phyloP scores from a whole-genome alignment of 2,888 invertebrate species.

The Ectropis crepuscularia region DNA sequence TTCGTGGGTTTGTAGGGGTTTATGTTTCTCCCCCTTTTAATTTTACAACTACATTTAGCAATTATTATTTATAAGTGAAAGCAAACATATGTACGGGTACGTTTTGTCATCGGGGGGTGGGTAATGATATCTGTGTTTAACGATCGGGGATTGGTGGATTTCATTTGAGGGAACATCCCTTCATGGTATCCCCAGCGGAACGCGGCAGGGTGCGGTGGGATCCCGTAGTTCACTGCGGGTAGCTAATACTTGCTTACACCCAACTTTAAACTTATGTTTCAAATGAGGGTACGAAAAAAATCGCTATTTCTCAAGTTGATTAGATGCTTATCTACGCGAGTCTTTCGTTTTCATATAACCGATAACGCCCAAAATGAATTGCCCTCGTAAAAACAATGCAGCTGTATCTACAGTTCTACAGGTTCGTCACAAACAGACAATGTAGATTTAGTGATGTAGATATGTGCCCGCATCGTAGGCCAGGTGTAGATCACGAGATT shows the following conservation, averaged over 20 bases:
- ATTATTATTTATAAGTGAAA: constrained; percentile 81
- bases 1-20: constrained; percentile 1
- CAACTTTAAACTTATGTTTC: constrained; percentile 53
- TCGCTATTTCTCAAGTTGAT: constrained; percentile 1
- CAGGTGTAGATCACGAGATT: constrained; percentile 80
- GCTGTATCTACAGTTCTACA: constrained; percentile 45
- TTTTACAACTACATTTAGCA: constrained; percentile 63
- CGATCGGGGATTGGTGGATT: constrained; percentile 69
- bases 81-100: constrained; percentile 76
- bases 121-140: constrained; percentile 62
- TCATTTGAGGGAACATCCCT: constrained; percentile 68
- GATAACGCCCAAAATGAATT: constrained; percentile 14
- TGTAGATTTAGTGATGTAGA: constrained; percentile 40
- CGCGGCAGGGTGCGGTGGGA: constrained; percentile 45
- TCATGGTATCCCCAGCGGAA: constrained; percentile 51
- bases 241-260: constrained; percentile 61
- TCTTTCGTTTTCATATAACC: constrained; percentile 23
- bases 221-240: constrained; percentile 67
- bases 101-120: constrained; percentile 65
- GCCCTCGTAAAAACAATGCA: constrained; percentile 38
- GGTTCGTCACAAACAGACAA: constrained; percentile 50
- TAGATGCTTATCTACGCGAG: constrained; percentile 10
- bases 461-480: constrained; percentile 71
- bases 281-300: constrained; percentile 19
- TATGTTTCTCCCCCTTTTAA: constrained; percentile 66